These are phyloP conservation scores for Argyrosomus japonicus DNA, from an alignment of 2,113 vertebrate species.

Conservation along the genomic window DNA sequence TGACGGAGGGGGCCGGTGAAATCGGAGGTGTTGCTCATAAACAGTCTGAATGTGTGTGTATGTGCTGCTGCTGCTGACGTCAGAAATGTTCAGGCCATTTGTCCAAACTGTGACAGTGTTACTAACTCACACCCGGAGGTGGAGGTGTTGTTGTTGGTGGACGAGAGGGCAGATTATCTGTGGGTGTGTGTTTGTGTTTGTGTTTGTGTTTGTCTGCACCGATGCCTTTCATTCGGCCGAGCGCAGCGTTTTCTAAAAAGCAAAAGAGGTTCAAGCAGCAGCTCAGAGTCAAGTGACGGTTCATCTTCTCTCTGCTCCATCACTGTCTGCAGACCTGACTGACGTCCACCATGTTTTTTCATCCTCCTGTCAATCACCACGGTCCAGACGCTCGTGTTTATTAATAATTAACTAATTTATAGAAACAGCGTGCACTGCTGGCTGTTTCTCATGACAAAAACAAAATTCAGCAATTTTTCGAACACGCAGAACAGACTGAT, in stretches of 20 bases:
- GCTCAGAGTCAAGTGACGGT: background rate
- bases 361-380: background rate
- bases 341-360: too few species aligned
- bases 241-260: background rate
- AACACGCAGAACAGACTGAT: too few species aligned
- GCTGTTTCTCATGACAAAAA: background rate
- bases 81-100: constrained; percentile 14
- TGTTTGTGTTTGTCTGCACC: background rate
- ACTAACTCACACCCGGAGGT: constrained; percentile 6
- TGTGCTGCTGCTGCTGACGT: constrained; percentile 15
- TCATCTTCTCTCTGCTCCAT: too few species aligned
- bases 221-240: background rate
- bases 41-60: background rate
- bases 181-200: background rate
- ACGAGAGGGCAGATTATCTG: background rate
- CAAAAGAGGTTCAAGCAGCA: background rate
- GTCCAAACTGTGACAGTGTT: constrained; percentile 30
- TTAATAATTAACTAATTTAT: background rate
- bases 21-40: constrained; percentile 1
- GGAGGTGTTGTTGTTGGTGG: background rate
- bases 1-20: too few species aligned
- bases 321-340: background rate
- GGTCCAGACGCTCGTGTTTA: background rate
- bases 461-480: constrained; percentile 7
- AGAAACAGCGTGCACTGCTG: background rate